Base-by-base conservation (phyloP, 2,113 vertebrate genomes). In the Phylloscopus trochilus region DNA sequence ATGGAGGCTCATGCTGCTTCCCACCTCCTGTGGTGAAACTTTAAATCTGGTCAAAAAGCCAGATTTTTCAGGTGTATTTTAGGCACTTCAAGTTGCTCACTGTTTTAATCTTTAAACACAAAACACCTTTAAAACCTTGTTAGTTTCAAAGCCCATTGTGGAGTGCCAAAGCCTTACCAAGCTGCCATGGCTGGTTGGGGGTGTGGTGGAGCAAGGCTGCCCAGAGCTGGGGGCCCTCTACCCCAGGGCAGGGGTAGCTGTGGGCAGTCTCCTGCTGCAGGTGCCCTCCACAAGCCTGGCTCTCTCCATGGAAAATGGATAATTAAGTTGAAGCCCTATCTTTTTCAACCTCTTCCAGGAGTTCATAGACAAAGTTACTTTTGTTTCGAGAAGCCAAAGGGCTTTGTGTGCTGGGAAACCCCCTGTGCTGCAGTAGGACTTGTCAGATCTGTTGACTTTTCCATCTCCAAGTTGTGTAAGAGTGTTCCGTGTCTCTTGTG, bases 381-480 rank as follows among this genome's bases (percentile, higher is more conserved):
- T 88, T 72, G 43, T 69, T 79, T 85, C n/a, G 26, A 17, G 73
- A 59, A 89, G 69, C 80, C 77, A 13, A 79, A 84, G 58, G 44
- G 30, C 41, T 59, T 43, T 39, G 9, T 0, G 2, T 19, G 24
- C 83, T 91, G 83, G 96, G 84, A 96, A 96, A 72, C 19, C 74
- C 78, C 86, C 77, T 91, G 52, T n/a, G 83, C 90, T 72, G 58
- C 3, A 0, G 7, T 10, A 58, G 27, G 59, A 31, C 92, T 91
- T 58, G 77, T 79, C 69, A 60, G 83, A 37, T 49, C 59, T 89
- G 83, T 89, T 91, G 88, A 30, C 81, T 94, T 92, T 76, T 72
- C 31, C 81, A 64, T 84, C 69, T 90, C 69, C 35, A n/a, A 76
- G 69, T 91, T 95, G 75, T 91, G 77, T 73, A 84, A 69, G 83